Evolutionary conservation across 2,888 invertebrate species (phyloP).

Genomic region (Heliconius sara): DNA sequence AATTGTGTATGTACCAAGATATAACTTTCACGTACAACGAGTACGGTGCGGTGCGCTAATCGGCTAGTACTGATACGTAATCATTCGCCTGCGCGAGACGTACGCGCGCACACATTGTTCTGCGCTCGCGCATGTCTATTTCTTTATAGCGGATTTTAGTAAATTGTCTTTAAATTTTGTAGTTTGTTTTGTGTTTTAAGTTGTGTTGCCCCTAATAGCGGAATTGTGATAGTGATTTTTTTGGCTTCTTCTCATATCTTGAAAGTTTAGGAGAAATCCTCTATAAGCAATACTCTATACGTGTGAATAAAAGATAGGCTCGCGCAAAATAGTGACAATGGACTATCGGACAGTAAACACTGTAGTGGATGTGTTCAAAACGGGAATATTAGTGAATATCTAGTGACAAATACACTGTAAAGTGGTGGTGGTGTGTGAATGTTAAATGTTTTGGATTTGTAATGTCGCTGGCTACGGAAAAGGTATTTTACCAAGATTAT

Average conservation of each 20-base stretch:
- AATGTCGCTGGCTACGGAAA: constrained; percentile 45
- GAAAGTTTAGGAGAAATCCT: not conserved
- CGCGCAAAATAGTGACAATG: not conserved
- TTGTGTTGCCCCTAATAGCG: too few species aligned
- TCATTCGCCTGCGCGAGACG: constrained; percentile 29
- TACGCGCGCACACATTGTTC: constrained; percentile 18
- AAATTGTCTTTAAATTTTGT: not conserved
- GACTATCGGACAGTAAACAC: constrained; percentile 7
- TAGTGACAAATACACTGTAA: not conserved
- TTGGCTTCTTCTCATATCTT: not conserved
- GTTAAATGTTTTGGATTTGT: constrained; percentile 30
- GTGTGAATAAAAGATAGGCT: not conserved
- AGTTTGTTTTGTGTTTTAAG: not conserved
- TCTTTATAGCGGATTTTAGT: not conserved
- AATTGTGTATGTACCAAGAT: not conserved
- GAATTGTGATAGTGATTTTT: not conserved
- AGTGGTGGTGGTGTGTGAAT: constrained; percentile 11
- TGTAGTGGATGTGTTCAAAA: not conserved
- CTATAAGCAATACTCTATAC: not conserved
- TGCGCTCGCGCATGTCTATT: not conserved
- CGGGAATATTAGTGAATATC: constrained; percentile 5
- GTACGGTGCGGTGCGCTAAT: not conserved
- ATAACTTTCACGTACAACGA: constrained; percentile 10
- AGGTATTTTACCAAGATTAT: constrained; percentile 29
- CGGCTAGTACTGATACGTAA: constrained; percentile 37